A percentile compares a stretch with the other conserved stretches of the same genome.
phyloP scores from a whole-genome alignment of 1,140 invertebrate species.

The Drosophila equinoxialis region DNA sequence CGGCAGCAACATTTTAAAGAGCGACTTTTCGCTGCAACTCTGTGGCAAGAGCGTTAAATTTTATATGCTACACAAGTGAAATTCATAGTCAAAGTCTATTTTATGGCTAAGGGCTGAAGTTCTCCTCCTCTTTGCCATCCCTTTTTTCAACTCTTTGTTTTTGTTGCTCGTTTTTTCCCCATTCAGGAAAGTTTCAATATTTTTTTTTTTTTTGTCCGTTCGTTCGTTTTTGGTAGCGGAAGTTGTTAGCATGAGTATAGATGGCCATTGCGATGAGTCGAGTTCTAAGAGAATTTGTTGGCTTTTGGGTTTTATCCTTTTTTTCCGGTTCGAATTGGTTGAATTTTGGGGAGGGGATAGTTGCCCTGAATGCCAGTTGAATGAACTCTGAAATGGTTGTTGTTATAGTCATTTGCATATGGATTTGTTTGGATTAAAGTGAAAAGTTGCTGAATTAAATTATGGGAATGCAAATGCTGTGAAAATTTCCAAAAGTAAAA shows the following conservation, averaged over 20 bases:
- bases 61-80: conserved; percentile 49
- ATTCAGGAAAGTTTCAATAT: conserved; percentile 37
- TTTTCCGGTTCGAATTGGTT: conserved; percentile 30
- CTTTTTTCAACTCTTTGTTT: conserved; percentile 1
- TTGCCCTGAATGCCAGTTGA: conserved; percentile 33
- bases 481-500: background rate
- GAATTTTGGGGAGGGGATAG: conserved; percentile 22
- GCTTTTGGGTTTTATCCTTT: conserved; percentile 47
- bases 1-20: conserved; percentile 48
- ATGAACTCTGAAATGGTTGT: conserved; percentile 46
- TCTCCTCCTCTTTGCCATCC: background rate
- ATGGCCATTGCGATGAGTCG: conserved; percentile 43
- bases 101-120: conserved; percentile 55
- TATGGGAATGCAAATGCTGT: conserved; percentile 18
- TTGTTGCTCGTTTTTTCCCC: background rate
- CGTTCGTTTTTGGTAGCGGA: conserved; percentile 43
- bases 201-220: conserved; percentile 22
- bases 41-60: conserved; percentile 50
- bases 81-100: conserved; percentile 61
- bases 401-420: conserved; percentile 21
- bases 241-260: conserved; percentile 61
- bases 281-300: conserved; percentile 33
- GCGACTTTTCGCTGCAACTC: conserved; percentile 16
- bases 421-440: conserved; percentile 35
- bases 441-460: conserved; percentile 30